Evolutionary conservation across 2,888 invertebrate species (phyloP), one percentile per base, ranked within the genome.

Genomic region (Chloroclystis v-ata): DNA sequence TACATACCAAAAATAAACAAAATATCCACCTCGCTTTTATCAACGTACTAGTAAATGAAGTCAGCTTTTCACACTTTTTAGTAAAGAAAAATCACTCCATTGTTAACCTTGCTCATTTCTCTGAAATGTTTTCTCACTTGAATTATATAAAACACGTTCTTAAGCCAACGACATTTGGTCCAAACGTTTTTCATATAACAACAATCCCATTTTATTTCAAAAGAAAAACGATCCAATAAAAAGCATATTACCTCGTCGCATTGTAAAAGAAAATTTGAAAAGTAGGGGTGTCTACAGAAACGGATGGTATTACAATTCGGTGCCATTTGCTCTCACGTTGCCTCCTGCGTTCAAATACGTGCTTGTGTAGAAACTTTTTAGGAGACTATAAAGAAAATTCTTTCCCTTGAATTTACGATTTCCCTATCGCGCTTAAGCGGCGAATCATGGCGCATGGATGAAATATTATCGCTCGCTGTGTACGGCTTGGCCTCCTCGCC

Each of bases 391-490:
- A 81, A 83, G 78, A 78, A 81, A 81, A 78, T 78, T 82, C 77
- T 73, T 78, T 75, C 61, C 69, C 65, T 72, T 69, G 73, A 80
- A 82, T 83, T 82, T 81, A 81, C 78, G 82, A 82, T 82, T 82
- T 82, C 75, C 74, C 80, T 82, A 82, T 82, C 80, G 81, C 70
- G 75, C 74, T 78, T 79, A 82, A 82, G 78, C 76, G 79, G 74
- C 76, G 70, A 81, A 83, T 82, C 78, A 81, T 82, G 77, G 74
- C 78, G 72, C 69, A 67, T 65, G 74, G 70, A 75, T 79, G 77
- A 81, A 78, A 79, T 82, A 81, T 78, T 78, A 75, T 79, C 71
- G 74, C 67, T 63, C 69, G 69, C 64, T 65, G 67, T 65, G 61
- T 65, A 67, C 70, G 69, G 38, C 39, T 43, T n/a, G n/a, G n/a